Percentiles rank a stretch among this genome's conserved stretches.
Conservation (phyloP, 2,113 vertebrate species). For the Myotis davidii region DNA sequence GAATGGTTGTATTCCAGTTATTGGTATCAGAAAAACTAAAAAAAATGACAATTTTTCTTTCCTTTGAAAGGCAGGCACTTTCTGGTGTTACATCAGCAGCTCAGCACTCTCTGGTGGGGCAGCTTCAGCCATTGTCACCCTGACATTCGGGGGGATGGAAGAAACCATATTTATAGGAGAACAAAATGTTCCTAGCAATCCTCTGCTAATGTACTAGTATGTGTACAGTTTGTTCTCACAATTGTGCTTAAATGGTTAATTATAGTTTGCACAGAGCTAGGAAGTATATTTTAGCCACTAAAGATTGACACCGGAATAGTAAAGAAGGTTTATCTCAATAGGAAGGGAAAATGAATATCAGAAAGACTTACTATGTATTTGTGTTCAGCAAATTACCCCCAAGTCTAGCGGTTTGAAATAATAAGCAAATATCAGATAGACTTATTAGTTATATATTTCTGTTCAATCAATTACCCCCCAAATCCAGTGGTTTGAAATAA, state of each 20-base stretch:
- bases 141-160: background rate
- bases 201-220: background rate
- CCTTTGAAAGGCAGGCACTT: background rate
- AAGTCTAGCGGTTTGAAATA: background rate
- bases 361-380: background rate
- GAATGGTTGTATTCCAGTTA: background rate
- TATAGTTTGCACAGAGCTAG: background rate
- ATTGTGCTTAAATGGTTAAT: background rate
- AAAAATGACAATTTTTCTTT: background rate
- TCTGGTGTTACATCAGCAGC: background rate
- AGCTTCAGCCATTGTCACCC: background rate
- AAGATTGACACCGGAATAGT: background rate
- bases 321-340: background rate
- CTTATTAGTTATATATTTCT: slow-evolving; percentile 11
- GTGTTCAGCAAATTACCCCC: background rate
- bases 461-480: background rate
- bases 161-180: background rate
- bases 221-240: background rate
- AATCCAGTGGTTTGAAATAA: background rate
- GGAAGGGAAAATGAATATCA: background rate
- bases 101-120: background rate
- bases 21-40: background rate
- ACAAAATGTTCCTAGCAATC: background rate
- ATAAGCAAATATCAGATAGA: background rate
- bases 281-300: background rate